Conservation (phyloP, 1,140 invertebrate genomes). For the Papilio glaucus region DNA sequence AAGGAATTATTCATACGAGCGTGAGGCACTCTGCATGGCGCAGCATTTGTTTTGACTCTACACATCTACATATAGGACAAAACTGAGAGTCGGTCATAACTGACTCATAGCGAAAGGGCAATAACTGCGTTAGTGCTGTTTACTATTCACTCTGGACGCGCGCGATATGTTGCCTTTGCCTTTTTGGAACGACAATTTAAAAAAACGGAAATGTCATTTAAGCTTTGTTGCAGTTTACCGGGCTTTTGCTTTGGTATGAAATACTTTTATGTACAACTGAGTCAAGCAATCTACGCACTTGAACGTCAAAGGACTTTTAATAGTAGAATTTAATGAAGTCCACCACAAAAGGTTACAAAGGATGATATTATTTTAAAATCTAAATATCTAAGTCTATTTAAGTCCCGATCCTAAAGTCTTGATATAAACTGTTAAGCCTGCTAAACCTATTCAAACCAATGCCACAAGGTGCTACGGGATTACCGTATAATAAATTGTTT, state of each 20-base stretch:
- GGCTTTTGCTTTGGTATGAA: background rate
- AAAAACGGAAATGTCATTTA: conserved; percentile 31
- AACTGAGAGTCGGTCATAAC: background rate
- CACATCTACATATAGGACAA: background rate
- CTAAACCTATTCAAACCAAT: too few relatives aligned
- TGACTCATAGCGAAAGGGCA: conserved; percentile 29
- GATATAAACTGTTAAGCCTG: too few relatives aligned
- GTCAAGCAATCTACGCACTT: too few relatives aligned
- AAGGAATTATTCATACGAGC: conserved; percentile 32
- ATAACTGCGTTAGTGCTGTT: conserved; percentile 38
- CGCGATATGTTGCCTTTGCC: conserved; percentile 28
- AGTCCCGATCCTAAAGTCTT: too few relatives aligned
- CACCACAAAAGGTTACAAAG: too few relatives aligned
- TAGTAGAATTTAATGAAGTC: too few relatives aligned
- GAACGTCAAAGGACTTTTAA: too few relatives aligned
- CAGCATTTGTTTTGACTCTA: conserved; percentile 12
- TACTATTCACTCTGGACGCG: conserved; percentile 26
- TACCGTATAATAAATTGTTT: too few relatives aligned
- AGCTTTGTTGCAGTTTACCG: background rate
- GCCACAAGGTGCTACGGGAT: too few relatives aligned
- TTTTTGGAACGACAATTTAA: conserved; percentile 24
- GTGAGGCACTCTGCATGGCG: background rate
- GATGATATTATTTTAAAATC: too few relatives aligned
- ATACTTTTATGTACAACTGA: too few relatives aligned
- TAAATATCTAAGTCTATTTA: too few relatives aligned